Evolutionary conservation across 2,113 vertebrate genomes (phyloP).

Genomic region (Acinonyx jubatus): DNA sequence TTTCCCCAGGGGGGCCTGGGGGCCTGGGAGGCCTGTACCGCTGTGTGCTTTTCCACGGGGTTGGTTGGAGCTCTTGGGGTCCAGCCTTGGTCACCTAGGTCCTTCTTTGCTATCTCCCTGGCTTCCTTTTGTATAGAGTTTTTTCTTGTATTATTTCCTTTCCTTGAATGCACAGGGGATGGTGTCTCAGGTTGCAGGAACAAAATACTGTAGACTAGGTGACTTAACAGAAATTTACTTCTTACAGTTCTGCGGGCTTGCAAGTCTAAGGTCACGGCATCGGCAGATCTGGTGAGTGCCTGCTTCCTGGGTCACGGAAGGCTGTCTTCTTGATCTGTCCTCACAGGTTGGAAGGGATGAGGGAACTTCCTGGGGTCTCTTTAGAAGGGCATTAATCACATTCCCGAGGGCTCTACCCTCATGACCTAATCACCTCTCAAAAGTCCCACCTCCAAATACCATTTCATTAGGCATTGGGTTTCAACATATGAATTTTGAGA

Average conservation of each 20-base stretch:
- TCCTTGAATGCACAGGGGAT: not conserved
- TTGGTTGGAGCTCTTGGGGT: not conserved
- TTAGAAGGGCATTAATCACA: not conserved
- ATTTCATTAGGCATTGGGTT: not conserved
- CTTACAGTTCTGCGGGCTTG: not conserved
- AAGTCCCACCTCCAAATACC: not conserved
- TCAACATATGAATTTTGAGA: not conserved
- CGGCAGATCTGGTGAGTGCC: not conserved
- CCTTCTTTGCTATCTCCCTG: not conserved
- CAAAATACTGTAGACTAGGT: not conserved
- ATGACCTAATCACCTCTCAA: not conserved
- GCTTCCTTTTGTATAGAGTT: not conserved
- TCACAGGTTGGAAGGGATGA: not conserved
- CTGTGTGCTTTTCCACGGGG: not conserved
- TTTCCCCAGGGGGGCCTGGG: not conserved
- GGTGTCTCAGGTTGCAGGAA: not conserved
- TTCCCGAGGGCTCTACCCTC: not conserved
- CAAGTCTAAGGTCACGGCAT: not conserved
- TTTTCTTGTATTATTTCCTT: not conserved
- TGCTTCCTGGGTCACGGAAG: not conserved
- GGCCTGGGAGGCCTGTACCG: not conserved
- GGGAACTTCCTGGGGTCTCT: not conserved
- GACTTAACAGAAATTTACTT: not conserved
- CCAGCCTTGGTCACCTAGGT: not conserved
- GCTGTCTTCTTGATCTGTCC: not conserved